Base-by-base conservation (phyloP, 2,888 invertebrate genomes). In the Agonum fuliginosum region DNA sequence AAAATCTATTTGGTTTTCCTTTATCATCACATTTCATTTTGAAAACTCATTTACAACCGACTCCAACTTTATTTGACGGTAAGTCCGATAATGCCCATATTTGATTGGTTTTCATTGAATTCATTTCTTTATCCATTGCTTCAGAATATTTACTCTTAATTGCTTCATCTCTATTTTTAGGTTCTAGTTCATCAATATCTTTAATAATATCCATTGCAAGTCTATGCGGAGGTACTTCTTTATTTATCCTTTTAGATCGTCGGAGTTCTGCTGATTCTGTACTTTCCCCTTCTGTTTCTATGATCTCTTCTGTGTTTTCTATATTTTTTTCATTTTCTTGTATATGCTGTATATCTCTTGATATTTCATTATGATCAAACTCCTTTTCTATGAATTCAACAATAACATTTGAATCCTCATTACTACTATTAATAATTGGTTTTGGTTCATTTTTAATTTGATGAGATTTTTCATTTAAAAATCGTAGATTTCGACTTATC, bases 401-500 rank as follows among this genome's bases (percentile, higher is more conserved):
- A 46, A 14, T 14, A n/a, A n/a, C 6, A 6, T 46, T 34, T 10
- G 4, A 34, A 8, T 6, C 10, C 4, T 6, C 10, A 8, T 34
- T 34, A 34, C 10, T 34, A 10, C 46, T n/a, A n/a, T n/a, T n/a
- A n/a, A n/a, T 34, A 34, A 6, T n/a, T 34, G 8, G 3, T 34
- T 34, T 3, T n/a, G n/a, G n/a, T 51, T 22, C 19, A 10, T 51
- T 17, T n/a, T 4, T 4, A 14, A 51, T n/a, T 51, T 22, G 12
- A 6, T 46, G 19, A n/a, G n/a, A n/a, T n/a, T 51, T 51, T 22
- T 51, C 24, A 4, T 62, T 24, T 6, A 62, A 24, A 30, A 37
- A 37, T 67, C 34, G 14, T 6, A 67, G 14, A 19, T 67, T 17
- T 34, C 37, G 14, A n/a, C 41, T 67, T 8, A 67, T 67, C 4